Base-by-base conservation (phyloP, 64 coral and sea anemone genomes). In the Exaiptasia diaphana region DNA sequence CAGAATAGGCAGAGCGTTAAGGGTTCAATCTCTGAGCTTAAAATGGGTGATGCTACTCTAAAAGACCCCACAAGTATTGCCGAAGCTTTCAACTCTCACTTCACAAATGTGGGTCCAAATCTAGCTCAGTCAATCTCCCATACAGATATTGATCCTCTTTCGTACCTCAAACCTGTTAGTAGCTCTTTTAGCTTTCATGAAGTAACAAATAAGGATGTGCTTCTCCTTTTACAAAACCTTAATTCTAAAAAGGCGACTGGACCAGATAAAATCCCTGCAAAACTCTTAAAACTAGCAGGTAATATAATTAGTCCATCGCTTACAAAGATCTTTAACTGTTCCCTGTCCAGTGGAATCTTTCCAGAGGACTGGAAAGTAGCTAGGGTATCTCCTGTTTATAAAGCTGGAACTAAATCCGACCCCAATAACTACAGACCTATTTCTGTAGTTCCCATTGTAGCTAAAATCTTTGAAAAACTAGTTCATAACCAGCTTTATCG, bases 31-130 rank as follows among this genome's bases (percentile, higher is more conserved):
- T 8, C 34, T 74, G 50, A 63, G 38, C 34, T 75, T 20, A 38
- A 75, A 55, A 63, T 73, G 11, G 27, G 37, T 3, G 18, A 37
- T 60, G 1, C 25, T 0, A 45, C 44, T 20, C 11, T 21, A 18
- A 70, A 38, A 50, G 38, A 28, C 21, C 45, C 70, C 13, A 13
- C 22, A 44, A 65, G 64, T 30, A 86, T 76, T 37, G 50, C 83
- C 10, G 68, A 85, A 11, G 27, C 31, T 8, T 56, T 85, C 12
- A 85, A 85, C 38, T 61, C 7, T 20, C 34, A 62, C 61, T 85
- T 85, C 26, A 39, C 46, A 39, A 74, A 53, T 20, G 17, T 75
- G 69, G 82, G 82, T 4, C 48, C 70, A 45, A 18, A 60, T 9
- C 67, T 75, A 32, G 81, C 53, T 28, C 45, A 36, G 39, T 33